Percentiles rank a stretch among this genome's conserved stretches.
phyloP scores from a whole-genome alignment of 2,113 vertebrate genomes.

The Ibidorhyncha struthersii region DNA sequence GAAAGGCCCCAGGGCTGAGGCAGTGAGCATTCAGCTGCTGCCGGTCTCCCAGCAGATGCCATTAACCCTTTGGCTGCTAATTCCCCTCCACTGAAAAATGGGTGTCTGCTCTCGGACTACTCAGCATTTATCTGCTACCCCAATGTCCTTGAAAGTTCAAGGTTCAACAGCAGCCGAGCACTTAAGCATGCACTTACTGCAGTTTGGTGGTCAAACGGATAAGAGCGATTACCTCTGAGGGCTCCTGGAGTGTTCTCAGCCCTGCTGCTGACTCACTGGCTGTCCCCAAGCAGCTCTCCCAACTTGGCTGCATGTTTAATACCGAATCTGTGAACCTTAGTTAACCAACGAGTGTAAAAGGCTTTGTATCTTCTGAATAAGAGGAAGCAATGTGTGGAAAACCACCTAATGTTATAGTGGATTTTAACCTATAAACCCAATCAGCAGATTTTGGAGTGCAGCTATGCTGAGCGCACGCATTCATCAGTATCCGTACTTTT shows the following conservation, averaged over 20 bases:
- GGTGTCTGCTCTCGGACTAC: neutral
- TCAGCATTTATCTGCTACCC: neutral
- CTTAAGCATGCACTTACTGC: constrained; percentile 25
- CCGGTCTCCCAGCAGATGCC: neutral
- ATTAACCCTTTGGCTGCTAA: constrained; percentile 16
- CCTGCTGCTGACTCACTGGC: neutral
- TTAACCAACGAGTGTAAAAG: neutral
- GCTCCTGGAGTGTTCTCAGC: neutral
- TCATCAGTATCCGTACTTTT: neutral
- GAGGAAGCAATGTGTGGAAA: neutral
- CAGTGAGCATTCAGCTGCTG: neutral
- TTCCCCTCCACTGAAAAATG: neutral
- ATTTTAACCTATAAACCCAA: neutral
- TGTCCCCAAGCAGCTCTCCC: neutral
- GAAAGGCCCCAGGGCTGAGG: neutral
- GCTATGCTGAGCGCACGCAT: rapidly evolving
- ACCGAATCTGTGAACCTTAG: neutral
- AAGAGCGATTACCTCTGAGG: neutral
- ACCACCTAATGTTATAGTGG: neutral
- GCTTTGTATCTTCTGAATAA: neutral
- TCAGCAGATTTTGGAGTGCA: neutral
- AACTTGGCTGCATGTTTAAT: neutral
- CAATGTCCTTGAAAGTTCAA: constrained; percentile 28
- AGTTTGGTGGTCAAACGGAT: constrained; percentile 26
- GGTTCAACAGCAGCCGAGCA: constrained; percentile 31